phyloP scores from a whole-genome alignment of 1,140 invertebrate species.

The Samia ricini region DNA sequence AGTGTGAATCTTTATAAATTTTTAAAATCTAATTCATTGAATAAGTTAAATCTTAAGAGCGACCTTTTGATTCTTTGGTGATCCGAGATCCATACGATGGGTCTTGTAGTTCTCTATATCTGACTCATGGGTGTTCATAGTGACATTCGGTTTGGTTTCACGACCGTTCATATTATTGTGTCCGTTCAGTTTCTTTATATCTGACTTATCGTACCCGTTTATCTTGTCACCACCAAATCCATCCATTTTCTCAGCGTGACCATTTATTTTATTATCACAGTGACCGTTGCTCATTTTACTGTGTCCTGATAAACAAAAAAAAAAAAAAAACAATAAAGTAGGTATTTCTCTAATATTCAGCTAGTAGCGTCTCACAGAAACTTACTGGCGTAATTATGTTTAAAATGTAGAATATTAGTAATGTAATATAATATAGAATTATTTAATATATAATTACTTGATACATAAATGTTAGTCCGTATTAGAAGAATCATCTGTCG shows the following conservation, averaged over 20 bases:
- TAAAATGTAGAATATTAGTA: conserved; percentile 13
- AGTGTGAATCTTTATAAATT: conserved; percentile 61
- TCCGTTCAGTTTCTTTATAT: conserved; percentile 8
- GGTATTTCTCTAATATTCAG: conserved; percentile 18
- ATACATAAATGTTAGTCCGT: conserved; percentile 34
- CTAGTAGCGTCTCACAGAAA: conserved; percentile 13
- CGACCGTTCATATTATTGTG: conserved; percentile 31
- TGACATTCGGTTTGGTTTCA: conserved; percentile 16
- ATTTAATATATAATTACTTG: conserved; percentile 26
- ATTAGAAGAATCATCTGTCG: conserved; percentile 49
- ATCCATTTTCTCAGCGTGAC: conserved; percentile 33
- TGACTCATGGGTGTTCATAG: conserved; percentile 21
- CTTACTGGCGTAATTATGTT: conserved; percentile 68
- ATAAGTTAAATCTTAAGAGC: conserved; percentile 61
- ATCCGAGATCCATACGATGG: conserved; percentile 46
- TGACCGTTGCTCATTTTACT: conserved; percentile 26
- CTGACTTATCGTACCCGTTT: conserved; percentile 20
- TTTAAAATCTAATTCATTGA: conserved; percentile 41
- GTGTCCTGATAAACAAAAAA: conserved; percentile 60
- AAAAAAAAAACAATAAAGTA: conserved; percentile 37
- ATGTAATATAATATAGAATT: conserved; percentile 6
- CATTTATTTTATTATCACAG: conserved; percentile 35
- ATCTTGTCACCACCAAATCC: conserved; percentile 20
- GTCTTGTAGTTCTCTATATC: conserved; percentile 38
- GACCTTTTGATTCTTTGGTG: conserved; percentile 71